phyloP scores from a whole-genome alignment of 2,888 invertebrate species.

The Subacronicta megacephala region DNA sequence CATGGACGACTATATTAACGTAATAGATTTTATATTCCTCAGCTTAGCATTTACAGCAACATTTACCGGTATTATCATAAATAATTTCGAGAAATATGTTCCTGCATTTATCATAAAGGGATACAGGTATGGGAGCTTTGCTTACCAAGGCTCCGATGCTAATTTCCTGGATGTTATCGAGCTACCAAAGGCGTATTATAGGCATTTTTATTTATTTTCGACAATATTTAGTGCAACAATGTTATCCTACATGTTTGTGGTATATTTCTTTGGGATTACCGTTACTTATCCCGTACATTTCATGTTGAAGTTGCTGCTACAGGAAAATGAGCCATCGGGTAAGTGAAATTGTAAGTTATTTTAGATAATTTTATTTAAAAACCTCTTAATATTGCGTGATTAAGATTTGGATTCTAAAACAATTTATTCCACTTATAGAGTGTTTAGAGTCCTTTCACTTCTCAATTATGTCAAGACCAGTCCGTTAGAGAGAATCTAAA shows the following conservation, averaged over 20 bases:
- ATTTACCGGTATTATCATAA: slow-evolving; percentile 90
- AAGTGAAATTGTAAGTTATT: slow-evolving; percentile 53
- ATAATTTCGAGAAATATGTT: slow-evolving; percentile 91
- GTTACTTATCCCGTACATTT: slow-evolving; percentile 85
- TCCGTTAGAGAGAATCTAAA: neutral
- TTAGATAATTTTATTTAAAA: neutral
- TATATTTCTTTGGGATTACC: slow-evolving; percentile 83
- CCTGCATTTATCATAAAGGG: slow-evolving; percentile 91
- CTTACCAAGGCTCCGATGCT: slow-evolving; percentile 87
- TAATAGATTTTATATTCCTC: slow-evolving; percentile 82
- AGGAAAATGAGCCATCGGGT: slow-evolving; percentile 87
- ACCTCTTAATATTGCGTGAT: neutral
- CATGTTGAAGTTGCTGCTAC: slow-evolving; percentile 83
- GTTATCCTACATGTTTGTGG: slow-evolving; percentile 82
- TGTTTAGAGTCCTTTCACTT: slow-evolving; percentile 38
- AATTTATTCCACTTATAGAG: too few relatives aligned
- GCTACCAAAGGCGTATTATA: slow-evolving; percentile 94
- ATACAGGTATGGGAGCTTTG: slow-evolving; percentile 93
- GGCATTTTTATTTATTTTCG: slow-evolving; percentile 94
- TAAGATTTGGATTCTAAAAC: too few relatives aligned
- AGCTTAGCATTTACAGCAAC: slow-evolving; percentile 82
- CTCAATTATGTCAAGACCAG: slow-evolving; percentile 11
- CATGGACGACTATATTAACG: slow-evolving; percentile 69
- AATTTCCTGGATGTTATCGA: slow-evolving; percentile 87
- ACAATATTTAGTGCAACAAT: slow-evolving; percentile 87